Percentiles rank a stretch among this genome's conserved stretches.
Conservation (phyloP, 2,888 invertebrate genomes). For the Timandra comae region DNA sequence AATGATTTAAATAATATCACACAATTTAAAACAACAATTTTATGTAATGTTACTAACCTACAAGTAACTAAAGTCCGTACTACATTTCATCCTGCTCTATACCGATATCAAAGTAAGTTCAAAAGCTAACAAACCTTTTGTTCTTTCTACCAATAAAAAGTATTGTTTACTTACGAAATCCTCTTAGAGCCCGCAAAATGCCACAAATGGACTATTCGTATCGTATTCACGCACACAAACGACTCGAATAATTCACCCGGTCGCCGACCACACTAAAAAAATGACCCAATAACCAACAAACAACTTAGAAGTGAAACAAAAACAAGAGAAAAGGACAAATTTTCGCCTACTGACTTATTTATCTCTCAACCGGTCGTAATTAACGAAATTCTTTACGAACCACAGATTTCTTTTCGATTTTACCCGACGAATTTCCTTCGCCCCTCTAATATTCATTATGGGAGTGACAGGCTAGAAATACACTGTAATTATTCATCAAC, state of each 20-base stretch:
- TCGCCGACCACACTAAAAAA: slow-evolving; percentile 37
- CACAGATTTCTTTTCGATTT: slow-evolving; percentile 55
- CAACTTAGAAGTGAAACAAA: slow-evolving; percentile 50
- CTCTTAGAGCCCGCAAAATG: slow-evolving; percentile 42
- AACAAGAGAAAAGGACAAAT: slow-evolving; percentile 66
- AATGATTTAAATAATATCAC: too few species aligned
- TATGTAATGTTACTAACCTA: too few species aligned
- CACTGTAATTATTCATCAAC: slow-evolving; percentile 69
- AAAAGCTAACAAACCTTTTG: slow-evolving; percentile 29
- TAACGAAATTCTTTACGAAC: slow-evolving; percentile 56
- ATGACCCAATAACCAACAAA: slow-evolving; percentile 58
- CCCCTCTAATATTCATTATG: slow-evolving; percentile 70
- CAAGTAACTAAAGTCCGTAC: too few species aligned
- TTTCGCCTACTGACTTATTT: slow-evolving; percentile 68
- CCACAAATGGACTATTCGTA: slow-evolving; percentile 49
- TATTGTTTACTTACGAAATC: slow-evolving; percentile 20
- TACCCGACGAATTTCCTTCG: slow-evolving; percentile 24
- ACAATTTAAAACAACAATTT: too few species aligned
- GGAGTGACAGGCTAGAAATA: slow-evolving; percentile 71
- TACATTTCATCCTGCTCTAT: too few species aligned
- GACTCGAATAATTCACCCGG: slow-evolving; percentile 54
- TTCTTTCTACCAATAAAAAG: too few species aligned
- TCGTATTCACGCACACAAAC: slow-evolving; percentile 54
- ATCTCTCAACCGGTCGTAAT: slow-evolving; percentile 55
- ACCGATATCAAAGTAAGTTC: slow-evolving; percentile 13